Evolutionary conservation across 1,140 invertebrate genomes (phyloP).

Genomic region (Linepithema humile): DNA sequence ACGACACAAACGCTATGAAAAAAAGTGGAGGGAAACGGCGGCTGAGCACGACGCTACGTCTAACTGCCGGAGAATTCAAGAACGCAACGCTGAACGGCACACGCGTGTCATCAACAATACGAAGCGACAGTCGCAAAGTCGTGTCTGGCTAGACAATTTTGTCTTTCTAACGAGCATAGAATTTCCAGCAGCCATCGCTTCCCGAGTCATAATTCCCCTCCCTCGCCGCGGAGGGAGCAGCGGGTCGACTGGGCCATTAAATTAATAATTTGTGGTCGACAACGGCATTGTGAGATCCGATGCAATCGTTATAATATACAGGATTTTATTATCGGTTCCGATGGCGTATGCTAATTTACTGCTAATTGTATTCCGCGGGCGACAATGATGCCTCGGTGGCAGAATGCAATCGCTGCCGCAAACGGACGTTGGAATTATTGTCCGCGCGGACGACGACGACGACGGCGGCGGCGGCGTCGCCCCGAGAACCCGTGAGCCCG

Average conservation of each 20-base stretch:
- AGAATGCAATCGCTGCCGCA: conserved; percentile 69
- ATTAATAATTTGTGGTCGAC: conserved; percentile 85
- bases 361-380: conserved; percentile 84
- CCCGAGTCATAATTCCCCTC: conserved; percentile 70
- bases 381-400: conserved; percentile 83
- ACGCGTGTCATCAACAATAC: conserved; percentile 19
- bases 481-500: not conserved
- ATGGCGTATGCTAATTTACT: conserved; percentile 84
- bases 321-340: conserved; percentile 83
- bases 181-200: conserved; percentile 63
- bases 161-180: conserved; percentile 38
- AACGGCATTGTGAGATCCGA: conserved; percentile 83
- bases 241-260: conserved; percentile 79
- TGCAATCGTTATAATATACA: conserved; percentile 84
- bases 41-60: not conserved
- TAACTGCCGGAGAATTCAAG: not conserved
- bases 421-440: conserved; percentile 63
- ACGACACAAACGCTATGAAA: too few relatives aligned
- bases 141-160: conserved; percentile 35
- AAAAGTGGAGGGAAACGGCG: not conserved
- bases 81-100: not conserved
- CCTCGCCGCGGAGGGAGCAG: conserved; percentile 10
- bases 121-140: not conserved
- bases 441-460: conserved; percentile 46
- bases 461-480: not conserved